These are phyloP conservation scores for Tamias sibiricus DNA, from an alignment of 2,113 vertebrate genomes.

Conservation along the genomic window DNA sequence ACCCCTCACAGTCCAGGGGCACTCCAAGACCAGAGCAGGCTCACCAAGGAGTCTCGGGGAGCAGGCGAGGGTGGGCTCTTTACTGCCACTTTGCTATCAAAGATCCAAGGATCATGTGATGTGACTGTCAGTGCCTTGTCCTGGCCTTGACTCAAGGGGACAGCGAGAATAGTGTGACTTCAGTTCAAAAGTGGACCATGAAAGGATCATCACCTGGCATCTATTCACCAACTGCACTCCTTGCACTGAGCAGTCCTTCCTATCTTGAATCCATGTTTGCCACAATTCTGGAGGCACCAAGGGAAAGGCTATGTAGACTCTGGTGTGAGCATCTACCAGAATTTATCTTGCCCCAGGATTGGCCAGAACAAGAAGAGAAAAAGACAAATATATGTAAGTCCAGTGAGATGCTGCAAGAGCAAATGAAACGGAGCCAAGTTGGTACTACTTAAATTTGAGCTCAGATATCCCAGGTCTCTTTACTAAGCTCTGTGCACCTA, in stretches of 20 bases:
- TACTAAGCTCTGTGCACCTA: background rate
- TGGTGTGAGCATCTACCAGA: background rate
- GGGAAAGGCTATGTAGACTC: too few species aligned
- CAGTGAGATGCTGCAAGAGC: too few species aligned
- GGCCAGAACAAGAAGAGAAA: background rate
- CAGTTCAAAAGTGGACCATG: background rate
- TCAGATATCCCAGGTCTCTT: too few species aligned
- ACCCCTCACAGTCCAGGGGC: background rate
- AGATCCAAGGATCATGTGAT: background rate
- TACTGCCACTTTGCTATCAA: background rate
- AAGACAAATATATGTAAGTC: too few species aligned
- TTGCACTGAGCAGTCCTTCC: background rate
- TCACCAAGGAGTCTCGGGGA: too few species aligned
- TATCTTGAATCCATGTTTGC: background rate
- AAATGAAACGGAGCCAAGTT: too few species aligned
- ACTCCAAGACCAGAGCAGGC: background rate
- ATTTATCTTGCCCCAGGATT: background rate
- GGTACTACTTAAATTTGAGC: too few species aligned
- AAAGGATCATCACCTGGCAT: background rate
- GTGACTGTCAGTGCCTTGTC: background rate
- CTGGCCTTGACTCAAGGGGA: background rate
- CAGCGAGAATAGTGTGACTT: background rate
- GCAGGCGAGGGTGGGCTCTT: background rate
- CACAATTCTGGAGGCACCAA: background rate
- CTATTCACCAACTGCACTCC: background rate